Base-by-base conservation (phyloP, 2,797 vertebrate genomes). In the Smutsia temminckii region DNA sequence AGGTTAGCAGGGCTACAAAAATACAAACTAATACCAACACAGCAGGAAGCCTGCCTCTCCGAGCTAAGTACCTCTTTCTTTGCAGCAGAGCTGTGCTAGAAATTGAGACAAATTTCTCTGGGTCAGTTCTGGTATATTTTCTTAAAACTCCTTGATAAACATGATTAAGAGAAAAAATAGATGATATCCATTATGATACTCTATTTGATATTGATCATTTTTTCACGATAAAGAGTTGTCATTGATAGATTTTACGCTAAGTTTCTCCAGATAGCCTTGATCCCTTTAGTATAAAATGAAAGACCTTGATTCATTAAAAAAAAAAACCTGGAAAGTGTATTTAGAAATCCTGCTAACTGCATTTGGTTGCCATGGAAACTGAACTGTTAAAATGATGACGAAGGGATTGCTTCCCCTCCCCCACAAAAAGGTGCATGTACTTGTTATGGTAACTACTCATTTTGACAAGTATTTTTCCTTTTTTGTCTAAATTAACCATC, bases 281-380 rank as follows among this genome's bases (percentile, higher is more conserved):
- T 98, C 53, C 95, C 94, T 96, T 89, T 63, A 97, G 55, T 72
- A 61, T 61, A 94, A 95, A 96, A 89, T 83, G 78, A 90, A 87
- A 61, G 29, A 64, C 37, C 46, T 84, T 96, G 57, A 97, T 97
- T 97, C 93, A 95, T 93, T 97, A 96, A 97, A 97, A 53, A 59
- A 94, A 95, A 81, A 92, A 80, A 91, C 71, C 57, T 90, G 79
- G 83, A 29, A 64, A 94, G 85, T 85, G 34, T 74, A 96, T 92
- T 83, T 95, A 97, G 74, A 68, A 91, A 95, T 96, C 97, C 98
- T 92, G 96, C 85, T 97, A 97, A 97, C 94, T 95, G 78, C 23
- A 21, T 97, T 95, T 95, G 94, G 98, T 98, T 98, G 98, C 96
- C 98, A 98, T 98, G 97, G 97, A 97, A 98, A 98, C 97, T 57